Evolutionary conservation across 2,797 vertebrate species (phyloP).

Genomic region (Luscinia megarhynchos): DNA sequence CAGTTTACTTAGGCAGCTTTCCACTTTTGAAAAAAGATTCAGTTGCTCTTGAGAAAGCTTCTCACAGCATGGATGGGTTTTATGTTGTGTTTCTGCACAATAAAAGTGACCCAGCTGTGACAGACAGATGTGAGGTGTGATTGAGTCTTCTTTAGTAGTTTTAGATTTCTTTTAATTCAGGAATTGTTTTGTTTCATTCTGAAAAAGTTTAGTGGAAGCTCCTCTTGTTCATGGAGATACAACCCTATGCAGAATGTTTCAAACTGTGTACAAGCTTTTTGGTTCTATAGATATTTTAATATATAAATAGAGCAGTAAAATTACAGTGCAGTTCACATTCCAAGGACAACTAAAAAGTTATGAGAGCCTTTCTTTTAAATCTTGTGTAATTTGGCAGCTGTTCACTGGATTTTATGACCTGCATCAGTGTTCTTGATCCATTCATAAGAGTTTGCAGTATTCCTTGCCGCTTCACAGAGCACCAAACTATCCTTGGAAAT

Average conservation of each 20-base stretch:
- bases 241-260: neutral
- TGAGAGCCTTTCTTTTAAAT: neutral
- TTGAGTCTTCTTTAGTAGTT: neutral
- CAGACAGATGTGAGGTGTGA: neutral
- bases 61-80: neutral
- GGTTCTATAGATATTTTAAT: neutral
- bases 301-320: neutral
- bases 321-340: neutral
- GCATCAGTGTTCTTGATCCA: neutral
- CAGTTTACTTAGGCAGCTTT: neutral
- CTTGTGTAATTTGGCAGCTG: neutral
- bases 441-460: neutral
- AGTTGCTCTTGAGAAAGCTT: neutral
- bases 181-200: neutral
- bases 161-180: neutral
- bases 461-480: neutral
- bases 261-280: neutral
- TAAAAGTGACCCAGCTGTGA: neutral
- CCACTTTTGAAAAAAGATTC: neutral
- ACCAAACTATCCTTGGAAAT: neutral
- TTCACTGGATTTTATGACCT: neutral
- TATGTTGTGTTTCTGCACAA: neutral
- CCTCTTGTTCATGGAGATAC: neutral
- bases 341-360: neutral
- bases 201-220: neutral